Evolutionary conservation across 2,888 invertebrate genomes (phyloP).

Genomic region (Rhimphoctona megacephalus): DNA sequence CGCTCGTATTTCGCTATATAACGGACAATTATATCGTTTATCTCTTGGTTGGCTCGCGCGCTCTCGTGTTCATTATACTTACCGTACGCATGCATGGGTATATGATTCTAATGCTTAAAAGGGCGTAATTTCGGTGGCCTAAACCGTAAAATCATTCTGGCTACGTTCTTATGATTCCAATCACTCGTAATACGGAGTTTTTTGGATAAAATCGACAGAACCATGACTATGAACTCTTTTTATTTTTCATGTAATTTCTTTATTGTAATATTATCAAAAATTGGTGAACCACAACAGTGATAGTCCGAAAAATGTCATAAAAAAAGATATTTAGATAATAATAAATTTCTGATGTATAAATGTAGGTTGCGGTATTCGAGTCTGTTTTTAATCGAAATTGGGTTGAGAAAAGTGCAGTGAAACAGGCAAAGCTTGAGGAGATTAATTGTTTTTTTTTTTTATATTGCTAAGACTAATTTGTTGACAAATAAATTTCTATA

Average conservation of each 20-base stretch:
- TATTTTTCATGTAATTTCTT: background rate
- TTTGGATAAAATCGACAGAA: background rate
- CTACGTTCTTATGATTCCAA: conserved; percentile 9
- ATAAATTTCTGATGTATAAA: background rate
- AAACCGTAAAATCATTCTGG: background rate
- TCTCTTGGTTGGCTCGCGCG: conserved; percentile 66
- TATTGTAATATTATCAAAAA: background rate
- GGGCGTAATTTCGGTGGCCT: background rate
- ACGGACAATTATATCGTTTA: conserved; percentile 75
- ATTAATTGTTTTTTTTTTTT: background rate
- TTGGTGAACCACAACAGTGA: background rate
- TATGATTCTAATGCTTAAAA: background rate
- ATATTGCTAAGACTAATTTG: background rate
- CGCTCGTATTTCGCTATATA: conserved; percentile 57
- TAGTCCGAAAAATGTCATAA: background rate
- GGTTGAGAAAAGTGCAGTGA: too few species aligned
- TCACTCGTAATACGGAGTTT: background rate
- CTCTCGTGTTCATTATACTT: conserved; percentile 41
- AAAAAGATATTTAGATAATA: background rate
- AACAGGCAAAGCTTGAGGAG: background rate
- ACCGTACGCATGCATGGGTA: conserved; percentile 15
- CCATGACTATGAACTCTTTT: background rate
- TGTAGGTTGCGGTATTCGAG: background rate
- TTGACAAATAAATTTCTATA: background rate
- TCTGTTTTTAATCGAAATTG: background rate